Base-by-base conservation (phyloP, 2,113 vertebrate species). In the Onychostoma macrolepis region DNA sequence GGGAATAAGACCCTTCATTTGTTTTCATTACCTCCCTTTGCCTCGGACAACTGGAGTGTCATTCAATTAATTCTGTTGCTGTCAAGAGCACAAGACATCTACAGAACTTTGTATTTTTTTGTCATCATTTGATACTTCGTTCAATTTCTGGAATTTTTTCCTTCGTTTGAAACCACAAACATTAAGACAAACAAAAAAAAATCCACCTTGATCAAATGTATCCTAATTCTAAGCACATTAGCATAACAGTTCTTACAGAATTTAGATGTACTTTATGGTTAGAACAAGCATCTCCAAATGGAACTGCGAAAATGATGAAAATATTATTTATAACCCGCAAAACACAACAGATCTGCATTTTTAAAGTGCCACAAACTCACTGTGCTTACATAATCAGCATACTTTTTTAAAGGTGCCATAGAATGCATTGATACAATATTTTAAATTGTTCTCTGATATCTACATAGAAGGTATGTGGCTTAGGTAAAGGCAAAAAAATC, bases 1-100 rank as follows among this genome's bases (percentile, higher is more conserved):
- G 94, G 94, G 94, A 94, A 95, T 93, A 93, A 92, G 94, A 94
- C 89, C 93, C 92, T 90, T 92, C 93, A 95, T 96, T 95, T 95
- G 94, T 95, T 95, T 95, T 95, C 95, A 95, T 96, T 95, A 95
- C 93, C 92, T 94, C 91, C 90, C 89, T 90, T 87, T 84, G 90
- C 93, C 91, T 90, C 76, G 74, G 91, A 91, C 87, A 91, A 89
- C 63, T 45, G 56, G n/a, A 77, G 83, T 43, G 79, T 76, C 72
- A 56, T 50, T 84, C 89, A 58, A 78, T 85, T 81, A 38, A 75
- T 86, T 65, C 71, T 79, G 56, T 19, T 26, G 53, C 12, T 12
- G 3, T 41, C 6, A 58, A 69, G 36, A n/a, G 19, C 6, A 19
- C 24, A 2, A 28, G 6, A 9, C 30, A 38, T 77, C 38, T 63